Evolutionary conservation across 2,888 invertebrate genomes (phyloP).

Genomic region (Craniophora ligustri): DNA sequence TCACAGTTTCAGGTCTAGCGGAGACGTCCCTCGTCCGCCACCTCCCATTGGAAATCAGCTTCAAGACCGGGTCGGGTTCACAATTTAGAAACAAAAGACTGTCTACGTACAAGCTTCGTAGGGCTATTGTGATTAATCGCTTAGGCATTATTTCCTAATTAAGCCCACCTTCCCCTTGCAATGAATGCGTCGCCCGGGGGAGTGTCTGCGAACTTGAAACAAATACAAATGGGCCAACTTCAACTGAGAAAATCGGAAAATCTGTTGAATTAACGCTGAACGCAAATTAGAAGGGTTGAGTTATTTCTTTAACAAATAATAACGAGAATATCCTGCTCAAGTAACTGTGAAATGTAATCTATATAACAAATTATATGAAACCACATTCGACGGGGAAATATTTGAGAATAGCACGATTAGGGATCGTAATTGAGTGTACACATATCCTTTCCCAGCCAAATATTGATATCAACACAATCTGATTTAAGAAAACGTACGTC

Average conservation of each 20-base stretch:
- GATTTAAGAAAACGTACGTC: conserved; percentile 26
- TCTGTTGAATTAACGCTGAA: conserved; percentile 78
- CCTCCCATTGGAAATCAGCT: conserved; percentile 81
- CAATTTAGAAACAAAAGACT: conserved; percentile 68
- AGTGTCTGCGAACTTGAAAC: conserved; percentile 73
- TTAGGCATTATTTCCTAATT: conserved; percentile 87
- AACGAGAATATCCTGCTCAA: conserved; percentile 41
- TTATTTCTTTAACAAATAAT: conserved; percentile 51
- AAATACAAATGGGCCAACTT: conserved; percentile 72
- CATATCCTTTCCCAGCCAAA: conserved; percentile 11
- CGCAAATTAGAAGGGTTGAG: conserved; percentile 71
- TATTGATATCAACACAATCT: conserved; percentile 26
- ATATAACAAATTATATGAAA: conserved; percentile 40
- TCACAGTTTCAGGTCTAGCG: conserved; percentile 81
- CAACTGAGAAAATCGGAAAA: conserved; percentile 76
- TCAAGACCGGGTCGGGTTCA: conserved; percentile 65
- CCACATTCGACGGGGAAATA: conserved; percentile 8
- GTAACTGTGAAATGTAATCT: conserved; percentile 48
- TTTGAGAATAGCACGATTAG: conserved; percentile 13
- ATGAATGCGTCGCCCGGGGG: conserved; percentile 74
- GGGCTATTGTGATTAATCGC: conserved; percentile 86
- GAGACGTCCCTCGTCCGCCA: conserved; percentile 71
- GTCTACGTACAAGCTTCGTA: conserved; percentile 56
- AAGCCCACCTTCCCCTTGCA: conserved; percentile 82
- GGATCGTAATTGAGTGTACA: conserved; percentile 21